phyloP scores from a whole-genome alignment of 1,140 invertebrate species.

The Heterodera schachtii region DNA sequence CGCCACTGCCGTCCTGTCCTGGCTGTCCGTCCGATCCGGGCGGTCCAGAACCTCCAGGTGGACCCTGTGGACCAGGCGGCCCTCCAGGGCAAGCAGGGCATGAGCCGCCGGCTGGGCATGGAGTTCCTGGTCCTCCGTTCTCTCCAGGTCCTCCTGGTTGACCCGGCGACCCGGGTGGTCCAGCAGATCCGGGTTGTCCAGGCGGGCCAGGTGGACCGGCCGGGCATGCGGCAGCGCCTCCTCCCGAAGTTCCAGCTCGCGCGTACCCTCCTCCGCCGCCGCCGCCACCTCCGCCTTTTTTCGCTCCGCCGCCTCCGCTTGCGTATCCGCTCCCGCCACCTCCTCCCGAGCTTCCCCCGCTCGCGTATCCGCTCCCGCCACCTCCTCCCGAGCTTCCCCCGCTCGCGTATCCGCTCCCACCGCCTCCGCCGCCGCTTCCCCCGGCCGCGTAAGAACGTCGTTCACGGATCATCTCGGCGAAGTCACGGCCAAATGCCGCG shows the following conservation, averaged over 20 bases:
- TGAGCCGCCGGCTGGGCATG: neutral
- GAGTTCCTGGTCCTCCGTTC: constrained; percentile 18
- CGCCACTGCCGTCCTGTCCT: constrained; percentile 44
- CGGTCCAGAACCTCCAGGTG: constrained; percentile 37
- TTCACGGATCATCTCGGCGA: constrained; percentile 24
- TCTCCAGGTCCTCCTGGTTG: constrained; percentile 33
- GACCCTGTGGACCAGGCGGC: constrained; percentile 35
- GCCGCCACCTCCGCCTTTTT: constrained; percentile 9
- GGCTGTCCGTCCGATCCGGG: constrained; percentile 45
- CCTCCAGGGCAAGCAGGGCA: constrained; percentile 40
- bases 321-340: constrained; percentile 8
- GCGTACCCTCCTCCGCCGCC: constrained; percentile 15
- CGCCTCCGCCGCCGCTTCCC: constrained; percentile 31
- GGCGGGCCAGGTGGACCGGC: constrained; percentile 36
- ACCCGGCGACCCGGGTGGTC: constrained; percentile 30
- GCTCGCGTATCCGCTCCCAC: neutral
- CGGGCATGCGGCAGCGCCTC: neutral
- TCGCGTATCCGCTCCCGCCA: too few relatives aligned
- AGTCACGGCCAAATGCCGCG: constrained; percentile 35
- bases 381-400: neutral
- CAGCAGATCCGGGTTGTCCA: constrained; percentile 23
- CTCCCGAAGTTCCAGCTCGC: neutral
- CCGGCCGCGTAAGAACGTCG: constrained; percentile 19
- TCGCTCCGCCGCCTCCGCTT: constrained; percentile 24
- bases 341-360: neutral